Base-by-base conservation (phyloP, 2,797 vertebrate genomes). In the Buceros bicornis region DNA sequence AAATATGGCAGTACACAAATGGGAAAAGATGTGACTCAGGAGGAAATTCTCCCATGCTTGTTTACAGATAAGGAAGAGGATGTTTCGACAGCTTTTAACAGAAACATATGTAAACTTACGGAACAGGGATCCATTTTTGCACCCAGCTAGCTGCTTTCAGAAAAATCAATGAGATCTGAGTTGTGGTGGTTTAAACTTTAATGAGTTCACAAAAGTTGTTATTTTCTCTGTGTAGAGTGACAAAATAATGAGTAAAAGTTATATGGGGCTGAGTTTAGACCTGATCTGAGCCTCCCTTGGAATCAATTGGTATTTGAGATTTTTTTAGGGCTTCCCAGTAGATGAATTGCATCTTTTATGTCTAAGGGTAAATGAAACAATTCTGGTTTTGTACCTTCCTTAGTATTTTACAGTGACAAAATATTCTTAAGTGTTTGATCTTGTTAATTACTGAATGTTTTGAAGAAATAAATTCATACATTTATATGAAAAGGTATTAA, bases 141-240 rank as follows among this genome's bases (percentile, higher is more conserved):
- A 71, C 60, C 47, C n/a, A 73, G 37, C 9, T 35, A 81, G 25
- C 14, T 3, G 1, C 31, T 85, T 86, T 77, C 71, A 61, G 17
- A 62, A 60, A 85, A 87, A 89, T 85, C 87, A 92, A 80, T 92
- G 72, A 71, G 31, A 77, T 66, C 42, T 74, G 53, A 91, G 64
- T 85, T 67, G 53, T 1, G 4, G 53, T 22, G 33, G 56, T 56
- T 92, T 48, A 92, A 93, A 93, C 29, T 89, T 79, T 85, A 93
- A 91, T 56, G 61, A 80, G 51, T 73, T 91, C 76, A 61, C 57
- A 67, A 61, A 87, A 90, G 17, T 70, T 85, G 60, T 0, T 0
- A 47, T 94, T 88, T 92, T 89, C 35, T 58, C 26, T 72, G 67
- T 80, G 11, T 11, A 73, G 51, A 53, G 17, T 80, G 37, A 31